Conservation (phyloP, 2,797 vertebrate species). For the Mormyrops attenuatus region DNA sequence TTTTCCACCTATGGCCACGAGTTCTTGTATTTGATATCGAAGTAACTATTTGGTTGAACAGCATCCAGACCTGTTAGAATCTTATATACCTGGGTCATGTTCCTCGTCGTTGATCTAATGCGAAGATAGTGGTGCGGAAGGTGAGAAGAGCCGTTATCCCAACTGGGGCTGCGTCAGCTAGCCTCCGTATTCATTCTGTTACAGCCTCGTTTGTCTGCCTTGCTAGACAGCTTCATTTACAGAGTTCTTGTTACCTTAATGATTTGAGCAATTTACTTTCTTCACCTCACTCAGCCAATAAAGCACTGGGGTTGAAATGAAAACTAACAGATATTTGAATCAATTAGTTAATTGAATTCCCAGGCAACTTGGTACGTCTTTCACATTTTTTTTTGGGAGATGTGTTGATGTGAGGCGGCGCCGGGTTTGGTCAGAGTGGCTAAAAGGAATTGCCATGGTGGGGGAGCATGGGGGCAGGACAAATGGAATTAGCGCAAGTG, state of each 20-base stretch:
- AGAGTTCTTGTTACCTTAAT: neutral
- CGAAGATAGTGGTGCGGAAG: neutral
- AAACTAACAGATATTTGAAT: constrained; percentile 36
- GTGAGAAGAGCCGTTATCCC: neutral
- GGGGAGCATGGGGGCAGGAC: constrained; percentile 56
- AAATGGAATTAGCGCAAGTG: constrained; percentile 44
- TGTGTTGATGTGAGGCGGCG: neutral
- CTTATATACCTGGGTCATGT: neutral
- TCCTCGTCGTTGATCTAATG: neutral
- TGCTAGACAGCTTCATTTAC: constrained; percentile 9
- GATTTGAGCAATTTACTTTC: constrained; percentile 12
- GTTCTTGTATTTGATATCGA: neutral
- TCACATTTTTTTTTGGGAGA: neutral
- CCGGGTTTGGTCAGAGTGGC: neutral
- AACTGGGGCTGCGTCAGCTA: neutral
- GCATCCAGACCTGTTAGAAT: neutral
- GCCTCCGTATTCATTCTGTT: neutral
- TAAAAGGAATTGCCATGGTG: constrained; percentile 34
- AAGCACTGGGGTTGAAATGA: constrained; percentile 30
- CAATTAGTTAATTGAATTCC: constrained; percentile 49
- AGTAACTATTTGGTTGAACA: neutral
- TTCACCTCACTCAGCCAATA: neutral
- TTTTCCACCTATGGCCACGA: neutral
- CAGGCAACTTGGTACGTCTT: constrained; percentile 16
- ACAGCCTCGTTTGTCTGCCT: neutral